Evolutionary conservation across 2,113 vertebrate genomes (phyloP), one percentile per base, ranked within the genome.

Genomic region (Leucoraja erinaceus): DNA sequence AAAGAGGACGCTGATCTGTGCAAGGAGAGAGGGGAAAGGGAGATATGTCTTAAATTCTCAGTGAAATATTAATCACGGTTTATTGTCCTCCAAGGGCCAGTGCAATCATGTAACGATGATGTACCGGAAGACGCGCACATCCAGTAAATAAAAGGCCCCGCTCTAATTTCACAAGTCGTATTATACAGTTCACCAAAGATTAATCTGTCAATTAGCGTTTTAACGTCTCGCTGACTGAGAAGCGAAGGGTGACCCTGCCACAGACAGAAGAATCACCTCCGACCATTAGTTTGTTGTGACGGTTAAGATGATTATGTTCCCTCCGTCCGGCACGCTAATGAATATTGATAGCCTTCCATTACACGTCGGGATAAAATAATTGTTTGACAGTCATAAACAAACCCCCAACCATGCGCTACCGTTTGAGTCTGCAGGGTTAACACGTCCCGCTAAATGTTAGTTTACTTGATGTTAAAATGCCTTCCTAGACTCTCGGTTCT

Each of bases 161-260:
- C 61, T 88, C n/a, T 88, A n/a, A 31, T 88, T 66, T 88, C 83
- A 63, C 83, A 88, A 59, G 83, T 88, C 59, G 28, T 59, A 88
- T 88, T 88, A 88, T 88, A 63, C 83, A 88, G 83, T 88, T 88
- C 83, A 88, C 83, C 83, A 66, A 28, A 88, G 83, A 88, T 88
- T 88, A 88, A 88, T 88, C 83, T n/a, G 28, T 88, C 83, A 66
- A 88, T 88, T 88, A 88, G 83, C 59, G n/a, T n/a, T 31, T 88
- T 66, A 61, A n/a, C 83, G n/a, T 20, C 83, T 88, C 59, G 5
- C 12, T 31, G 83, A 31, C 59, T 31, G 83, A 66, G 28, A n/a
- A 63, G 59, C 59, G 59, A 63, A 88, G 59, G 16, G 59, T 12
- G 83, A n/a, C n/a, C 59, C 28, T n/a, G 11, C 10, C 28, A 61